Evolutionary conservation across 2,888 invertebrate species (phyloP), one percentile per base, ranked within the genome.

Genomic region (Acrobasis consociella): DNA sequence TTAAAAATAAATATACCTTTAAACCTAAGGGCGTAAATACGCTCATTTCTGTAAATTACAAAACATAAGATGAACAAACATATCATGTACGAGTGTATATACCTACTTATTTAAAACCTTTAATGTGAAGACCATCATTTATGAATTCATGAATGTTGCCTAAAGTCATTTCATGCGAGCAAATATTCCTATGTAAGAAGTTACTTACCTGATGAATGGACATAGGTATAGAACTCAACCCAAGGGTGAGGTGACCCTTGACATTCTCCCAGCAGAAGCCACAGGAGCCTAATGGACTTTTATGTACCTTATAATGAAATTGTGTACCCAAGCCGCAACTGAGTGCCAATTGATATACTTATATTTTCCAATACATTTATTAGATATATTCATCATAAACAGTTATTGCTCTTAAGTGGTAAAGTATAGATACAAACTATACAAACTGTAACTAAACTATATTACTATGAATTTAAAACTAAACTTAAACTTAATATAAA

Each of bases 251-350:
- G 68, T 73, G 80, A 82, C 84, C 84, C 81, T 80, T 81, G 75
- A 71, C 76, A 78, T 86, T 82, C 73, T 70, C 76, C 65, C 67
- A 66, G 64, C 61, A 63, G 72, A 73, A 73, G 73, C 69, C 72
- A 72, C 75, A 69, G 62, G 69, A 62, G 68, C 70, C 78, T 86
- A 85, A 86, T 85, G 83, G 85, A 81, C 81, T 83, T 83, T 82
- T 84, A 81, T 81, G 78, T 78, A 72, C 75, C 76, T 75, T 74
- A 69, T 85, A 81, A 85, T 82, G 79, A 81, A 81, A 82, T 83
- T 82, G 80, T 79, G 72, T 80, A 73, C 74, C 75, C 69, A 66
- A 68, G 69, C 68, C 76, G 66, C 71, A 70, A 74, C 73, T 74
- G 77, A 83, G 80, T 77, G 77, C 72, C 77, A 77, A 81, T 81